A percentile compares a stretch with the other conserved stretches of the same genome.
Evolutionary conservation across 2,113 vertebrate genomes (phyloP).

Genomic region (Empidonax alnorum): DNA sequence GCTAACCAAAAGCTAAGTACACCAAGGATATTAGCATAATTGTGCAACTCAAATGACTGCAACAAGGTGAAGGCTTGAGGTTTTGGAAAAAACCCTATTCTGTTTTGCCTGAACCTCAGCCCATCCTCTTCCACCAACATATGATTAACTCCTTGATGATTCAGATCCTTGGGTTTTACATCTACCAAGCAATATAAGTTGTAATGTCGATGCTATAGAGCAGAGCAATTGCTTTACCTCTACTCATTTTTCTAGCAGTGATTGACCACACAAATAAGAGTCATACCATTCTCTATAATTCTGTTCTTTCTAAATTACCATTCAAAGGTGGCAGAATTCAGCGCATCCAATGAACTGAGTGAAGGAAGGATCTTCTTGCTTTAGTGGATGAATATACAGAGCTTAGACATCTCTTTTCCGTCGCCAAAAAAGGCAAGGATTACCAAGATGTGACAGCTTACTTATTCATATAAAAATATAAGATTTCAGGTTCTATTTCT

Average conservation of each 20-base stretch:
- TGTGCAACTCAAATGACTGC: not conserved
- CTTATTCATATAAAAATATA: not conserved
- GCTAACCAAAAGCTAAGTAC: not conserved
- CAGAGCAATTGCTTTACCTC: not conserved
- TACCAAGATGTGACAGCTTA: not conserved
- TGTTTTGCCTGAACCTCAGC: not conserved
- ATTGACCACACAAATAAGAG: not conserved
- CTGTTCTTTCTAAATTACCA: not conserved
- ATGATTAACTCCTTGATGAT: not conserved
- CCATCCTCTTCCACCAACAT: not conserved
- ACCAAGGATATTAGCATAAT: not conserved
- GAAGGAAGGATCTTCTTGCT: not conserved
- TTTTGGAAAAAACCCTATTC: not conserved
- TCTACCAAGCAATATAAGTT: not conserved
- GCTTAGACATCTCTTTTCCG: not conserved
- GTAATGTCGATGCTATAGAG: not conserved
- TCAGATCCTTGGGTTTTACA: not conserved
- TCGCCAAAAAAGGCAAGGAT: not conserved
- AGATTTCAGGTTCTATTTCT: not conserved
- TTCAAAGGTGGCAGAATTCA: not conserved
- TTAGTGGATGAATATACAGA: not conserved
- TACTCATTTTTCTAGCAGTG: not conserved
- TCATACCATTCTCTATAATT: not conserved
- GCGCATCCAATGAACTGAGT: not conserved
- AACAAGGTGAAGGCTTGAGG: not conserved